These are phyloP conservation scores for Cisticola juncidis DNA, from an alignment of 2,113 vertebrate genomes.

Conservation along the genomic window DNA sequence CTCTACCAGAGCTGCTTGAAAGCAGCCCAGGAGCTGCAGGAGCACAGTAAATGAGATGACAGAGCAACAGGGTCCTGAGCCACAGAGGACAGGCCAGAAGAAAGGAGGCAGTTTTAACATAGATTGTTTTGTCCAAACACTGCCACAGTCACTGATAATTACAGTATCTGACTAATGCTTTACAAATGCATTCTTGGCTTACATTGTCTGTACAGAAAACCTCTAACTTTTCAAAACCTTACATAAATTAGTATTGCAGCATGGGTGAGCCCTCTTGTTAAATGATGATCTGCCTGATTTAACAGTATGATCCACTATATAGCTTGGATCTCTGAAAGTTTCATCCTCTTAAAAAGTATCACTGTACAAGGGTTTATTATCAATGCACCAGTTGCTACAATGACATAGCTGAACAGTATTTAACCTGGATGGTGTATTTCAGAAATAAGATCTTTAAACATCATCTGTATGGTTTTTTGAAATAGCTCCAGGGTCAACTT, in stretches of 20 bases:
- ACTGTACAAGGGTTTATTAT: neutral
- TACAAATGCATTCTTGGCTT: neutral
- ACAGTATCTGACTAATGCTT: neutral
- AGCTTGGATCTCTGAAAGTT: neutral
- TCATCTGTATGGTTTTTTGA: neutral
- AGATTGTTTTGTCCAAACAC: neutral
- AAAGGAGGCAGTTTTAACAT: neutral
- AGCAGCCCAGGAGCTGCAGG: neutral
- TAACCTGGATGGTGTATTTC: neutral
- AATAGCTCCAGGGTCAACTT: conserved; percentile 1
- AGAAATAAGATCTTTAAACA: conserved; percentile 18
- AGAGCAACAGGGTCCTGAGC: neutral
- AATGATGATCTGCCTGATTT: neutral
- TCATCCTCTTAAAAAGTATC: neutral
- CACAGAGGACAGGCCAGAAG: neutral
- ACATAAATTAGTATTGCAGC: neutral
- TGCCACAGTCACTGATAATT: neutral
- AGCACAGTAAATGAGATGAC: neutral
- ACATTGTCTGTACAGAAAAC: neutral
- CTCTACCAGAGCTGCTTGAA: neutral
- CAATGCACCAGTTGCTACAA: neutral
- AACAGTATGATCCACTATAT: neutral
- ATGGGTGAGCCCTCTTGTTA: neutral
- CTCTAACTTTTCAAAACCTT: neutral
- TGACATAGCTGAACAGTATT: neutral